Base-by-base conservation (phyloP, 2,797 vertebrate genomes). In the Labeo calbasu region DNA sequence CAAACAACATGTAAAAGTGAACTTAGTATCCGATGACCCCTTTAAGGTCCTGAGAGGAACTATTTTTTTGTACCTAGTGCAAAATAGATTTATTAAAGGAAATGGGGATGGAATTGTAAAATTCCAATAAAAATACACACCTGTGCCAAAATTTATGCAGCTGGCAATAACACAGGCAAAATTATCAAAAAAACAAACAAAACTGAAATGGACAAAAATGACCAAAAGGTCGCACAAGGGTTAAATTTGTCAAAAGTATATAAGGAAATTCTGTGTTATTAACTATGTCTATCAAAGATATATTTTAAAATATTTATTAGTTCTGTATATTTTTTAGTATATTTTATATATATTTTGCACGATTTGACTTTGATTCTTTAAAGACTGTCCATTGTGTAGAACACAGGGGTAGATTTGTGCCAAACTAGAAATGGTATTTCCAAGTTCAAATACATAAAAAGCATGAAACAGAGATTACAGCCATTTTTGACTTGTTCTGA, bases 381-480 rank as follows among this genome's bases (percentile, higher is more conserved):
- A 63, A 76, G 80, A 73, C 79, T 76, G 83, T 21, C 80, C 43
- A 17, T 9, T 48, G 23, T 36, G 71, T n/a, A 76, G 23, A 57
- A 79, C 82, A 65, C 51, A 84, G 59, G 66, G 72, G 68, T 50
- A 68, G 21, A 0, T 21, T 79, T 66, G 53, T 57, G 81, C 77
- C 84, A 85, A 77, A 81, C 15, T 32, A 36, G 59, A 73, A 57
- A 78, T 55, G 7, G 50, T 79, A 28, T 84, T 82, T 77, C 59
- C 61, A 9, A 76, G 23, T 23, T 40, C 65, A 61, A 75, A 76
- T n/a, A 65, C 50, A 68, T 70, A 53, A 65, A 48, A 72, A 65
- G 17, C 15, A 9, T 40, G 43, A 28, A 48, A 81, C 46, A 50
- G 43, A 48, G 55, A 77, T 55, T 23, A n/a, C 50, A 25, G 19